phyloP scores from a whole-genome alignment of 2,888 invertebrate genomes.

The Melinaea marsaeus region DNA sequence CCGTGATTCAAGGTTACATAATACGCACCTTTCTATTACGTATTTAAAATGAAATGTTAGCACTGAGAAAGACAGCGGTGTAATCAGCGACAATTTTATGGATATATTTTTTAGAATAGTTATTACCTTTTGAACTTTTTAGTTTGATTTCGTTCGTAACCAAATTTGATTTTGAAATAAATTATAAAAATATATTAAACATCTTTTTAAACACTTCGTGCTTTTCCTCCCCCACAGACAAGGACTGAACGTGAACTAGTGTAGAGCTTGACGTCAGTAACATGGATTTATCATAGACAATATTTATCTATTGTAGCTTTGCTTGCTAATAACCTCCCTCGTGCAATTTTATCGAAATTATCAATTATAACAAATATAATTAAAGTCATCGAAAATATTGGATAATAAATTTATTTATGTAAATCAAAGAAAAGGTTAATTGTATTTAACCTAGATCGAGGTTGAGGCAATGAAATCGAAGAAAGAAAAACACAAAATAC shows the following conservation, averaged over 20 bases:
- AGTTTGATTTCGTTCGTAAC: constrained; percentile 54
- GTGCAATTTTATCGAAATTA: no score
- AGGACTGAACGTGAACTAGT: constrained; percentile 17
- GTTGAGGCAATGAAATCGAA: no score
- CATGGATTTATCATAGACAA: constrained; percentile 12
- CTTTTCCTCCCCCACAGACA: constrained; percentile 38
- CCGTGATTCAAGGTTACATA: constrained; percentile 78
- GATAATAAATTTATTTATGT: no score
- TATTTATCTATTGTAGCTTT: not conserved
- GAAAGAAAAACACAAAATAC: no score
- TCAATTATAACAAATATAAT: no score
- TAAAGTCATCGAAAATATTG: no score
- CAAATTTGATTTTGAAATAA: constrained; percentile 62
- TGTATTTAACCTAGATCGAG: no score
- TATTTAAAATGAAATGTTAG: constrained; percentile 46
- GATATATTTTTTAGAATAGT: constrained; percentile 37
- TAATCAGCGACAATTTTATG: constrained; percentile 16
- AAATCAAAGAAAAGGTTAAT: no score
- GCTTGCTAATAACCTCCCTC: not conserved
- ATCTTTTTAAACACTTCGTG: constrained; percentile 52
- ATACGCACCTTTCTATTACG: constrained; percentile 63
- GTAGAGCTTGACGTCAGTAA: constrained; percentile 9
- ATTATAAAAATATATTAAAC: constrained; percentile 51
- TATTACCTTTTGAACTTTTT: constrained; percentile 71
- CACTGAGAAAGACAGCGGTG: constrained; percentile 35